Evolutionary conservation across 2,888 invertebrate genomes (phyloP), one percentile per base, ranked within the genome.

Genomic region (Onthophagus sagittarius): DNA sequence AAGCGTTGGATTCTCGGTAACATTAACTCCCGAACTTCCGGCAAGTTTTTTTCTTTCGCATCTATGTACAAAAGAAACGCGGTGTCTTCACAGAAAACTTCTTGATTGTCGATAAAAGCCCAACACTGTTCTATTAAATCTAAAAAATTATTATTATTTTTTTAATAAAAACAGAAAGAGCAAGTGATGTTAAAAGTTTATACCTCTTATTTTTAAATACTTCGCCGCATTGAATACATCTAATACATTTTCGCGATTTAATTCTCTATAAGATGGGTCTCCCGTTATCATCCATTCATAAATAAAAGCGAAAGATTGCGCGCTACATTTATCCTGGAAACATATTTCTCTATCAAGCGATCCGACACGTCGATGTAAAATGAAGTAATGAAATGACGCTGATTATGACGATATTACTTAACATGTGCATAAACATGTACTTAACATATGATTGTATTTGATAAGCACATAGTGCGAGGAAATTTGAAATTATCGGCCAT

Each of bases 251-350:
- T 92, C 90, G 69, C 92, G 87, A 73, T 88, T 89, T 0, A 94
- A 84, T 1, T 90, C 85, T 71, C 90, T 90, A 77, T 88, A 89
- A 77, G 91, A 90, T 3, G 91, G 91, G 72, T 86, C 87, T 5
- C 88, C 90, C 23, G 87, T 89, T 78, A 93, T 89, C 94, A 94
- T 94, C 94, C 94, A 94, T 78, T 93, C 91, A 84, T 94, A 94
- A 71, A 93, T 90, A 75, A 90, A 89, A 70, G 89, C 88, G 81
- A 94, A 94, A 0, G 93, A 89, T 76, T 83, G 83, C 5, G 88
- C 86, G 72, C 86, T 87, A 73, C 84, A 84, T 78, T 84, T 84
- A 67, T 86, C 84, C 84, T 78, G 69, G 64, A 64, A 63, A 14
- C 14, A 13, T 33, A 14, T 31, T 71, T 5, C 32, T 15, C 0